phyloP scores from a whole-genome alignment of 2,113 vertebrate genomes.

The Alosa alosa region DNA sequence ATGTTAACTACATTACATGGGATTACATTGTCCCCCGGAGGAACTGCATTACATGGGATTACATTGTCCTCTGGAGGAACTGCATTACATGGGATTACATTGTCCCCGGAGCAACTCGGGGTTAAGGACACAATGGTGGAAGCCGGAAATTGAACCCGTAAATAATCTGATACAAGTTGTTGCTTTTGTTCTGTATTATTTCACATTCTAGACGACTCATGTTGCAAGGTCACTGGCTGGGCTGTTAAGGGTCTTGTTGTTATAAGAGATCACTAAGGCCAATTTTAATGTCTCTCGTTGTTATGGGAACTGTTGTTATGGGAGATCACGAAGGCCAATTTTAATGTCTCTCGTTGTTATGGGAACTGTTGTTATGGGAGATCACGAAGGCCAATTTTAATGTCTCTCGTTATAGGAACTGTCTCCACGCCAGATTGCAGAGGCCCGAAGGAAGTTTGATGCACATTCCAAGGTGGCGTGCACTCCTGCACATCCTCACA shows the following conservation, averaged over 20 bases:
- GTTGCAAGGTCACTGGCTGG: too few relatives aligned
- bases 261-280: neutral
- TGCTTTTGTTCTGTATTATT: too few relatives aligned
- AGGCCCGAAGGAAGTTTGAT: constrained; percentile 64
- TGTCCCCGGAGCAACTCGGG: too few relatives aligned
- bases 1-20: too few relatives aligned
- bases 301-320: constrained; percentile 56
- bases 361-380: constrained; percentile 54
- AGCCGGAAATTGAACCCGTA: too few relatives aligned
- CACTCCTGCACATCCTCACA: neutral
- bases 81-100: too few relatives aligned
- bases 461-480: constrained; percentile 62
- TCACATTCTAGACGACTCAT: too few relatives aligned
- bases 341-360: constrained; percentile 2
- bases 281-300: neutral
- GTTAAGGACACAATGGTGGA: too few relatives aligned
- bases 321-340: neutral
- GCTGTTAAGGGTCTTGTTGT: neutral
- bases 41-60: too few relatives aligned
- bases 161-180: too few relatives aligned
- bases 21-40: too few relatives aligned
- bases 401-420: constrained; percentile 58
- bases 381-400: neutral
- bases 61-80: too few relatives aligned
- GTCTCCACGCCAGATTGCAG: constrained; percentile 58